A percentile compares a stretch with the other conserved stretches of the same genome.
Evolutionary conservation across 2,888 invertebrate species (phyloP).

Genomic region (Hyles lineata): DNA sequence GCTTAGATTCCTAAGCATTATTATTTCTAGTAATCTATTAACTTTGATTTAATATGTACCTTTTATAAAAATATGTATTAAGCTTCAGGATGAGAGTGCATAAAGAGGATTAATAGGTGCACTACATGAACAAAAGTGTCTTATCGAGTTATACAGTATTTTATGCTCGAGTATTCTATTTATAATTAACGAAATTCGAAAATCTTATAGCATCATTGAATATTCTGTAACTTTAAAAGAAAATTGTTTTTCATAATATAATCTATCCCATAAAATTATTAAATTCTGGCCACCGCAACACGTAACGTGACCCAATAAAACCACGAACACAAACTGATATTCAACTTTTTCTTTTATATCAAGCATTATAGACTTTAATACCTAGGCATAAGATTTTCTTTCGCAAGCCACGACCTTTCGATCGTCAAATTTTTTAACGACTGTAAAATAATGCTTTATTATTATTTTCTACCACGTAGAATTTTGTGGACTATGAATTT

Average conservation of each 20-base stretch:
- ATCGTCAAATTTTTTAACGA: conserved; percentile 40
- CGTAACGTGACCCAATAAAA: conserved; percentile 58
- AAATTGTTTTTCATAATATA: background rate
- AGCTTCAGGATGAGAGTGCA: no score
- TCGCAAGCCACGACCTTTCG: conserved; percentile 32
- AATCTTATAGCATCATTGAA: no score
- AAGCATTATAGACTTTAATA: conserved; percentile 33
- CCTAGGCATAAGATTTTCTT: conserved; percentile 35
- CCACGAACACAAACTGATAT: conserved; percentile 46
- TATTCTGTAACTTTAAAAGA: no score
- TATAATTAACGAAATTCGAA: no score
- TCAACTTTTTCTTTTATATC: conserved; percentile 32
- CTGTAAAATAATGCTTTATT: conserved; percentile 33
- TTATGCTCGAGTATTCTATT: no score
- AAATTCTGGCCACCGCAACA: conserved; percentile 27
- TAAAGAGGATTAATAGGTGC: no score
- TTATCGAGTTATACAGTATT: no score
- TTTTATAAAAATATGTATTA: no score
- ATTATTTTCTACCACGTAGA: conserved; percentile 24
- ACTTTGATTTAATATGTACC: no score
- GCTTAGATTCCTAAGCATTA: no score
- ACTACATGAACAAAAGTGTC: no score
- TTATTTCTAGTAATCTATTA: no score
- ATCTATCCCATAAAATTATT: background rate
- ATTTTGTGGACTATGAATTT: conserved; percentile 33